phyloP scores from a whole-genome alignment of 1,140 invertebrate genomes.

The Thaumatotibia leucotreta region DNA sequence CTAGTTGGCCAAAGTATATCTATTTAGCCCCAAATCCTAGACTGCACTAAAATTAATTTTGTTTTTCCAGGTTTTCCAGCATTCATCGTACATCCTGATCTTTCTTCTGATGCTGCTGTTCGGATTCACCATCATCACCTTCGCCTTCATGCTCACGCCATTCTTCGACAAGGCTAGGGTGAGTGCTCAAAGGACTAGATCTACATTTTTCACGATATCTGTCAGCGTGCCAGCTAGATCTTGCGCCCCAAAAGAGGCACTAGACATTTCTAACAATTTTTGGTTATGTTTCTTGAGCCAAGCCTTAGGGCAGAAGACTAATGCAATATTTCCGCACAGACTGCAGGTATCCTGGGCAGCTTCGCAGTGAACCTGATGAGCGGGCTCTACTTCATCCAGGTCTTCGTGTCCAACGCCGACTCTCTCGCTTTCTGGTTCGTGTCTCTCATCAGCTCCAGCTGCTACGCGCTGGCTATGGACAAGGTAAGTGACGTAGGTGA shows the following conservation, averaged over 20 bases:
- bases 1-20: too few relatives aligned
- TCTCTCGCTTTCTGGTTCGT: conserved; percentile 85
- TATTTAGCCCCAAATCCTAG: neutral
- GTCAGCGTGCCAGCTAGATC: too few relatives aligned
- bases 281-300: too few relatives aligned
- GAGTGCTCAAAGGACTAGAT: too few relatives aligned
- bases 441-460: conserved; percentile 88
- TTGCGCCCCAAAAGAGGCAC: too few relatives aligned
- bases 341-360: conserved; percentile 87
- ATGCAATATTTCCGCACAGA: conserved; percentile 69
- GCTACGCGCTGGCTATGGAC: conserved; percentile 89
- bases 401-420: conserved; percentile 82
- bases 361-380: conserved; percentile 87
- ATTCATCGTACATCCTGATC: conserved; percentile 87
- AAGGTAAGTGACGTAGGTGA: too few relatives aligned
- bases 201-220: too few relatives aligned
- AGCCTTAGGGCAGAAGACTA: neutral
- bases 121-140: conserved; percentile 88
- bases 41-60: neutral
- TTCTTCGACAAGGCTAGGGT: conserved; percentile 91
- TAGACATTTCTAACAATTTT: too few relatives aligned
- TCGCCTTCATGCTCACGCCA: conserved; percentile 89
- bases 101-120: conserved; percentile 88
- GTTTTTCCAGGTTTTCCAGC: conserved; percentile 82
- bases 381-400: conserved; percentile 87